These are phyloP conservation scores for Serinus canaria DNA, from an alignment of 2,113 vertebrate species.

Conservation along the genomic window DNA sequence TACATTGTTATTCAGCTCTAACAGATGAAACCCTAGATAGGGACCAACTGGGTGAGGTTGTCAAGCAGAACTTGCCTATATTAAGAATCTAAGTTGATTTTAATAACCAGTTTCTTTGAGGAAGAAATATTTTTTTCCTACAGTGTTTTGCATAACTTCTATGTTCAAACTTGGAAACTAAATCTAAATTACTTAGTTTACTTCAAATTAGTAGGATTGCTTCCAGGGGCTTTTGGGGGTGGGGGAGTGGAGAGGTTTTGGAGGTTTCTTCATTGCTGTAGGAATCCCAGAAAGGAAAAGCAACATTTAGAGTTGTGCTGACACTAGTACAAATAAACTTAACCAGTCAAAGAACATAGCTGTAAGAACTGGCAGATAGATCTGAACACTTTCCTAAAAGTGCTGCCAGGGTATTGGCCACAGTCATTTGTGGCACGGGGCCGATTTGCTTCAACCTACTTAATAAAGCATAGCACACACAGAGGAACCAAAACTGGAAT, in stretches of 20 bases:
- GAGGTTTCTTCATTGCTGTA: not conserved
- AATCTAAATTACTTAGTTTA: not conserved
- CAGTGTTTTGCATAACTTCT: not conserved
- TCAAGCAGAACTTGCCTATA: not conserved
- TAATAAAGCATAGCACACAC: conserved; percentile 15
- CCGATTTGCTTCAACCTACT: not conserved
- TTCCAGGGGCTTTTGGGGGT: not conserved
- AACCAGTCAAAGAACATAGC: not conserved
- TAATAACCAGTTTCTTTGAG: not conserved
- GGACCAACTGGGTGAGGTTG: not conserved
- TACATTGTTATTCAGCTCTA: not conserved
- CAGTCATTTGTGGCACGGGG: not conserved
- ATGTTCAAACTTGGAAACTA: not conserved
- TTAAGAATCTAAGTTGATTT: not conserved
- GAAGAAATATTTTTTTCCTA: not conserved
- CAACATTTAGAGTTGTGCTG: not conserved
- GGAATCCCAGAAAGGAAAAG: not conserved
- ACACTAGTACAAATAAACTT: not conserved
- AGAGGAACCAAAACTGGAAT: not conserved
- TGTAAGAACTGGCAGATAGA: conserved; percentile 32
- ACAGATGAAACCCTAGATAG: not conserved
- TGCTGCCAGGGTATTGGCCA: not conserved
- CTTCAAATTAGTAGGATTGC: not conserved
- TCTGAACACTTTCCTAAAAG: not conserved
- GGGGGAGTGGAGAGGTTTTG: not conserved